Evolutionary conservation across 2,888 invertebrate species (phyloP).

Genomic region (Diaperis boleti): DNA sequence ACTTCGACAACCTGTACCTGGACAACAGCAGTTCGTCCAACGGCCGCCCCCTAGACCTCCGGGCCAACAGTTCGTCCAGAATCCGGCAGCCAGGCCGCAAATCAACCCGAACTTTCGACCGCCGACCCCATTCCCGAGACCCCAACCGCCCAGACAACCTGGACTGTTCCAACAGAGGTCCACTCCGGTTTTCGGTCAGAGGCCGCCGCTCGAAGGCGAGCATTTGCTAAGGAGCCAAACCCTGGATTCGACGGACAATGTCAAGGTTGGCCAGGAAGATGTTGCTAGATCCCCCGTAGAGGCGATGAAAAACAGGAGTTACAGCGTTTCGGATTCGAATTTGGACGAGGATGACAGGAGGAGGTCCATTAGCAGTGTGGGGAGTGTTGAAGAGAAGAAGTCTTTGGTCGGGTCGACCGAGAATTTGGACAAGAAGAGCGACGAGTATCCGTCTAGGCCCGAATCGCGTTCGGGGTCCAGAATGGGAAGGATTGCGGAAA

Average conservation of each 20-base stretch:
- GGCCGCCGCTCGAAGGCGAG: conserved; percentile 41
- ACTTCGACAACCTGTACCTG: conserved; percentile 57
- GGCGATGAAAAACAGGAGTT: conserved; percentile 69
- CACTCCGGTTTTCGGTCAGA: conserved; percentile 50
- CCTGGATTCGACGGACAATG: conserved; percentile 64
- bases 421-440: conserved; percentile 53
- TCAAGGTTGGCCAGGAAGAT: conserved; percentile 59
- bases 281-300: conserved; percentile 59
- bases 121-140: conserved; percentile 69
- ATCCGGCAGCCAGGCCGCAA: conserved; percentile 43
- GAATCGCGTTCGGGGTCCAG: conserved; percentile 57
- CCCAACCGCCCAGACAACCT: conserved; percentile 58
- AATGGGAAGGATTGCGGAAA: conserved; percentile 58
- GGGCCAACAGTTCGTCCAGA: conserved; percentile 45
- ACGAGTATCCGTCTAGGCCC: conserved; percentile 55
- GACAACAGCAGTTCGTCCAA: conserved; percentile 54
- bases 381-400: conserved; percentile 65
- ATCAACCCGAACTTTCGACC: conserved; percentile 62
- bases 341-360: conserved; percentile 71
- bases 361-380: conserved; percentile 68
- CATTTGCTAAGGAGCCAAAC: conserved; percentile 55
- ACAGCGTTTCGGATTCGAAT: conserved; percentile 67
- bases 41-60: conserved; percentile 56
- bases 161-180: conserved; percentile 57
- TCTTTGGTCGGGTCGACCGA: conserved; percentile 51